Base-by-base conservation (phyloP, 1,140 invertebrate species). In the Bombus vancouverensis region DNA sequence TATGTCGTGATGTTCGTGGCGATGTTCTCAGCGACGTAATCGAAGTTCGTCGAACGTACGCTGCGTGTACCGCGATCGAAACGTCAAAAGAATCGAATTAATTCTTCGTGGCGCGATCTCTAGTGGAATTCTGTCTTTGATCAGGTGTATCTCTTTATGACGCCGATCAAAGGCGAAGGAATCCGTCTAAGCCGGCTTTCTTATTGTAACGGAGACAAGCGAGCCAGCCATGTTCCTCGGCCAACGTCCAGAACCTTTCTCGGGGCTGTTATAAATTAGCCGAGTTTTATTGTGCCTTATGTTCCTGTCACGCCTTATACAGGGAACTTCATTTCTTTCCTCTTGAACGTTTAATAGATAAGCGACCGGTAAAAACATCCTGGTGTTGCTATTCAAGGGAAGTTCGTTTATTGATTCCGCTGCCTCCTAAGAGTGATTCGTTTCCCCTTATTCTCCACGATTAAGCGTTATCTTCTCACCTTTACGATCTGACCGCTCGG, bases 221-320 rank as follows among this genome's bases (percentile, higher is more conserved):
- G 39, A 42, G 15, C 42, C 2, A 47, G 13, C 42, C 25, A 28
- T 62, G 47, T 53, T 37, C 66, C 42, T 53, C 66, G n/a, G 70
- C 25, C 73, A 37, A 18, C 37, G 47, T 82, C 37, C n/a, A n/a
- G 59, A 39, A 42, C 39, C 73, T 77, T 83, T 68, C 62, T 75
- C 32, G 39, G 3, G 72, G 62, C n/a, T 53, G 73, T 77, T 77
- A 74, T 76, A 68, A 77, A 83, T 83, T 83, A 70, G 73, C 32
- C 53, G 42, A 53, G 44, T 39, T 77, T 83, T 77, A 84, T 78
- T 78, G 68, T 57, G 66, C 42, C 59, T 59, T 28, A 42, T 57
- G 79, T 81, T 37, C 53, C 80, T 62, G 80, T 74, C 70, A 73
- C 70, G 80, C 71, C 47, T 82, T 44, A 74, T 82, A 72, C n/a